phyloP scores from a whole-genome alignment of 2,797 vertebrate genomes.

The Mus caroli region DNA sequence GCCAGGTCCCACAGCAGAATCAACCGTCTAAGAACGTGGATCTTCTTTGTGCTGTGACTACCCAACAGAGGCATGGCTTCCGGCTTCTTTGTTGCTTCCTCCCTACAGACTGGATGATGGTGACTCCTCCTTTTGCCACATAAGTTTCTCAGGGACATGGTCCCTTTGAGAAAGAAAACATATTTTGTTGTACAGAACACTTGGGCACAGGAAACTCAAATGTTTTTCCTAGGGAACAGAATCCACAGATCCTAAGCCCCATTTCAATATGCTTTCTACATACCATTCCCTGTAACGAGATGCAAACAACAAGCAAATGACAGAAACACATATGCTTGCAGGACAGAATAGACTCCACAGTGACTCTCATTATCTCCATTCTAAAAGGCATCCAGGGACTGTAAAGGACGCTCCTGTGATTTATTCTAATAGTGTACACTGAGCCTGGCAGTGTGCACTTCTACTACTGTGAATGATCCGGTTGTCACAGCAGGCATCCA shows the following conservation, averaged over 20 bases:
- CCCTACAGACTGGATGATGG: neutral
- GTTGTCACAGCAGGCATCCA: fast-evolving
- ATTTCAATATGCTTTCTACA: neutral
- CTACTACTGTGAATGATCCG: fast-evolving
- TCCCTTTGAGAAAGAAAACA: constrained; percentile 39
- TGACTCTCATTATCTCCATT: neutral
- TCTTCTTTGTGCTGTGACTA: neutral
- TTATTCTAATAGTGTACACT: neutral
- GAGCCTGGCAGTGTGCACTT: fast-evolving
- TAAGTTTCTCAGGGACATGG: neutral
- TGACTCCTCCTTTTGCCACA: neutral
- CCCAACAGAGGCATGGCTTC: neutral
- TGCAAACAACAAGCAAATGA: neutral
- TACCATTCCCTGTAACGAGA: neutral
- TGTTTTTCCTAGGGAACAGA: constrained; percentile 33
- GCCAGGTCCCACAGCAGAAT: neutral
- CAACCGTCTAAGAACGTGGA: fast-evolving
- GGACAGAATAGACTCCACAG: neutral
- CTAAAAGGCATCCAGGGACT: neutral
- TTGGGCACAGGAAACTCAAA: neutral
- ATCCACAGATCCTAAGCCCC: neutral
- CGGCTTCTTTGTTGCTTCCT: neutral
- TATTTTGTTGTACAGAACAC: neutral
- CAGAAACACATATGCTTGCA: neutral
- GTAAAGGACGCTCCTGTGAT: neutral